A percentile compares a stretch with the other conserved stretches of the same genome.
These are phyloP conservation scores for Copidosoma aretas DNA, from an alignment of 2,888 invertebrate species.

Conservation along the genomic window DNA sequence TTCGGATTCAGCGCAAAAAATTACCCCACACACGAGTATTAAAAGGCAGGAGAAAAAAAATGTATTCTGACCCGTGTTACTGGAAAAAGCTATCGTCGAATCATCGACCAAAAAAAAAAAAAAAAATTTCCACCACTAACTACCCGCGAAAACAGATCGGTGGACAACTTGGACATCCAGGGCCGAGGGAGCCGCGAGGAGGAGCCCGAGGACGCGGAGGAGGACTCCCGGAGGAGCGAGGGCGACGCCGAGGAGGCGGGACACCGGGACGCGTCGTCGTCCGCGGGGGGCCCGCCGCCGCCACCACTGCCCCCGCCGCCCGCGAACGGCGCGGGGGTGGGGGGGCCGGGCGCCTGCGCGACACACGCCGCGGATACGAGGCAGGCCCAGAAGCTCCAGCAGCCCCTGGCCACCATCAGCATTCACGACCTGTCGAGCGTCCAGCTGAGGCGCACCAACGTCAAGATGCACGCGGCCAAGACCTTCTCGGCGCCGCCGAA, in stretches of 20 bases:
- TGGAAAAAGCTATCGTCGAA: conserved; percentile 3
- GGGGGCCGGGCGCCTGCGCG: too few species aligned
- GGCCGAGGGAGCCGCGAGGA: conserved; percentile 40
- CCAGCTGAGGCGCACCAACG: conserved; percentile 76
- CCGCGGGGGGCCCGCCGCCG: conserved; percentile 37
- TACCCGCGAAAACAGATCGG: conserved; percentile 56
- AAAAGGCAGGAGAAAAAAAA: too few species aligned
- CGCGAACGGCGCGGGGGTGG: conserved; percentile 38
- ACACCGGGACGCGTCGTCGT: conserved; percentile 31
- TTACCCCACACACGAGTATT: too few species aligned
- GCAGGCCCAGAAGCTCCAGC: conserved; percentile 65
- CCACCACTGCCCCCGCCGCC: conserved; percentile 63
- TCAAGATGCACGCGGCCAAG: conserved; percentile 76
- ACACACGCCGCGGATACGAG: conserved; percentile 50
- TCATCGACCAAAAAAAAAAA: too few species aligned
- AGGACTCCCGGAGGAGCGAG: neutral
- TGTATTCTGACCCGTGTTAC: neutral
- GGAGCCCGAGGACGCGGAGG: conserved; percentile 25
- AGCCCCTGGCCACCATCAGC: conserved; percentile 86
- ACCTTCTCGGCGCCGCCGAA: conserved; percentile 83
- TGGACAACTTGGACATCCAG: conserved; percentile 60
- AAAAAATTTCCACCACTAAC: too few species aligned
- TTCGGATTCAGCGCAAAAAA: too few species aligned
- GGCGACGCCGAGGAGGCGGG: conserved; percentile 23
- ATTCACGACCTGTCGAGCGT: conserved; percentile 87